Percentiles rank a stretch among this genome's conserved stretches.
Evolutionary conservation across 92 coral and sea anemone genomes (phyloP).

Genomic region (Montipora capitata): DNA sequence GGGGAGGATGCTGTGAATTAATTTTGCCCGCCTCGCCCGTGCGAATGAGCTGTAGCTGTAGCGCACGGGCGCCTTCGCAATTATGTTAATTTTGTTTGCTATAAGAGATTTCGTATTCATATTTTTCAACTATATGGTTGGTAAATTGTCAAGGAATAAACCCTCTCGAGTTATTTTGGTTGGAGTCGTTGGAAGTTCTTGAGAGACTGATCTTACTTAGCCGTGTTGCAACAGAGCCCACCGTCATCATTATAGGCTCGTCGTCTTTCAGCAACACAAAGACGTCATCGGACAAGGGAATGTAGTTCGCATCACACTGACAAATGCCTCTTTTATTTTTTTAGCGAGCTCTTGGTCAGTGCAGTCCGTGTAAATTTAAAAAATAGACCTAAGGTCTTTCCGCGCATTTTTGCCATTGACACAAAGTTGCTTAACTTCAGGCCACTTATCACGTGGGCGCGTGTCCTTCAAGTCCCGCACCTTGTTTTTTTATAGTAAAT

Average conservation of each 20-base stretch:
- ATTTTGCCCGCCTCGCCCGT: no score
- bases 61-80: no score
- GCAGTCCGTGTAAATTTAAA: not conserved
- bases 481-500: conserved; percentile 42
- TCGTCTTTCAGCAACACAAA: conserved; percentile 25
- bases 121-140: no score
- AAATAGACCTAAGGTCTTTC: not conserved
- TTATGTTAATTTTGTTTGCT: no score
- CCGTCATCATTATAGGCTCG: conserved; percentile 30
- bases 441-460: conserved; percentile 71
- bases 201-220: not conserved
- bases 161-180: no score
- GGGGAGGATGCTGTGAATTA: no score
- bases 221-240: conserved; percentile 10
- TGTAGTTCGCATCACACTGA: not conserved
- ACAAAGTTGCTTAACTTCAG: conserved; percentile 36
- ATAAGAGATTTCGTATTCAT: no score
- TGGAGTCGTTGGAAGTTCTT: no score
- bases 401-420: conserved; percentile 3
- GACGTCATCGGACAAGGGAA: conserved; percentile 23
- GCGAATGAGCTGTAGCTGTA: no score
- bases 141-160: no score
- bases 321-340: not conserved
- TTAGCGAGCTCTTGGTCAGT: not conserved
- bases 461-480: conserved; percentile 58